Conservation (phyloP, 2,888 invertebrate species). For the Lumbricus terrestris region DNA sequence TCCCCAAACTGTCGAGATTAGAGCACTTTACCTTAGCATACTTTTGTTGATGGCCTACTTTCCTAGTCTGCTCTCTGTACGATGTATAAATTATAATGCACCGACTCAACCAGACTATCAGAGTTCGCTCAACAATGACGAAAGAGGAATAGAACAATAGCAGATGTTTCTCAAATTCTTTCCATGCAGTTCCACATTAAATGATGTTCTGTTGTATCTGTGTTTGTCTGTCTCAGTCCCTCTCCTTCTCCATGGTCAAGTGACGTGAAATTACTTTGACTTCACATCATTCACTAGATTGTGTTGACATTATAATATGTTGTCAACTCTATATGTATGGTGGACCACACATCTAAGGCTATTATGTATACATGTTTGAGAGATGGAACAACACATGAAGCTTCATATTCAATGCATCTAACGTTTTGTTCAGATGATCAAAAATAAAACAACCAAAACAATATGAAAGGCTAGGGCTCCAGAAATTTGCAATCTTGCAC, state of each 20-base stretch:
- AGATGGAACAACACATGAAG: too few species aligned
- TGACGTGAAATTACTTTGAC: too few species aligned
- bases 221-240: not conserved
- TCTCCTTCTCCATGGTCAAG: too few species aligned
- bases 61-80: not conserved
- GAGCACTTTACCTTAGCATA: not conserved
- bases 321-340: too few species aligned
- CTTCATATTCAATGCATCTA: not conserved
- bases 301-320: too few species aligned
- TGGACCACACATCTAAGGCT: too few species aligned
- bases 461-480: too few species aligned
- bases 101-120: too few species aligned
- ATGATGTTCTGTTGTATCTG: slow-evolving; percentile 3
- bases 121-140: not conserved
- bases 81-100: too few species aligned
- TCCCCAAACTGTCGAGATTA: not conserved
- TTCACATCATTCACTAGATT: too few species aligned
- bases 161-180: not conserved
- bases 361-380: too few species aligned
- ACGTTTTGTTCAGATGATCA: not conserved
- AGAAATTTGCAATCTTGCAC: too few species aligned
- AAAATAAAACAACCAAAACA: not conserved
- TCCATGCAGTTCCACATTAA: not conserved
- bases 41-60: not conserved
- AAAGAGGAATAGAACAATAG: not conserved